Percentiles rank a stretch among this genome's conserved stretches.
These are phyloP conservation scores for Hydropsyche tenuis DNA, from an alignment of 1,140 invertebrate species.

Conservation along the genomic window DNA sequence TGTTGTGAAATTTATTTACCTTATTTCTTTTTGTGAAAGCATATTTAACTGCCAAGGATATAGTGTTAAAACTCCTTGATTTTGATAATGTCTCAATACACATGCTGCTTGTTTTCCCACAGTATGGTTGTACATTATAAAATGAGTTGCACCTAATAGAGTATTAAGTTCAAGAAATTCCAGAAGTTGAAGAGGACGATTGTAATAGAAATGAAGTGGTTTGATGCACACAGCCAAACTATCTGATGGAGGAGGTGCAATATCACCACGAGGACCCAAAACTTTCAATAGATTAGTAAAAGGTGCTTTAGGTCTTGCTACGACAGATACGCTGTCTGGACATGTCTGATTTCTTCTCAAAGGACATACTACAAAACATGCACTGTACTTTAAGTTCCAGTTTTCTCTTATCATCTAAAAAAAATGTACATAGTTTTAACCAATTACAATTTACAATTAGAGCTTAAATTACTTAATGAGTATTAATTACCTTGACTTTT, in stretches of 20 bases:
- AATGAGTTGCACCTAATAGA: constrained; percentile 84
- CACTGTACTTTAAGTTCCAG: constrained; percentile 93
- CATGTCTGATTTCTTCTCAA: constrained; percentile 62
- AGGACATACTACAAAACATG: constrained; percentile 86
- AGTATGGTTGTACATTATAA: constrained; percentile 93
- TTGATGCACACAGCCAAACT: constrained; percentile 91
- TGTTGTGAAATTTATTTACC: constrained; percentile 49
- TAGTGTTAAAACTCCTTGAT: constrained; percentile 75
- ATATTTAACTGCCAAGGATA: constrained; percentile 91
- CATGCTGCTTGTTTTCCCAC: constrained; percentile 79
- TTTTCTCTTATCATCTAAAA: constrained; percentile 84
- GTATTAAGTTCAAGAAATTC: constrained; percentile 93
- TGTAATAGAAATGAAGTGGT: constrained; percentile 90
- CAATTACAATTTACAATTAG: no score
- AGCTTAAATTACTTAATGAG: no score
- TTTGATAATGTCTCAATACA: constrained; percentile 75
- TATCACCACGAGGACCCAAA: constrained; percentile 48
- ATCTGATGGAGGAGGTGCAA: constrained; percentile 56
- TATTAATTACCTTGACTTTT: constrained; percentile 72
- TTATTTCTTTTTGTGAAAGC: constrained; percentile 87
- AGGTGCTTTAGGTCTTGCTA: constrained; percentile 60
- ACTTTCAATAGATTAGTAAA: constrained; percentile 64
- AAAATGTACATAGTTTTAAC: no score
- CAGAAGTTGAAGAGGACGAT: constrained; percentile 81
- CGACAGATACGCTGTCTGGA: constrained; percentile 68